A percentile compares a stretch with the other conserved stretches of the same genome.
phyloP scores from a whole-genome alignment of 2,797 vertebrate genomes.

The Parauchenoglanis ngamensis region DNA sequence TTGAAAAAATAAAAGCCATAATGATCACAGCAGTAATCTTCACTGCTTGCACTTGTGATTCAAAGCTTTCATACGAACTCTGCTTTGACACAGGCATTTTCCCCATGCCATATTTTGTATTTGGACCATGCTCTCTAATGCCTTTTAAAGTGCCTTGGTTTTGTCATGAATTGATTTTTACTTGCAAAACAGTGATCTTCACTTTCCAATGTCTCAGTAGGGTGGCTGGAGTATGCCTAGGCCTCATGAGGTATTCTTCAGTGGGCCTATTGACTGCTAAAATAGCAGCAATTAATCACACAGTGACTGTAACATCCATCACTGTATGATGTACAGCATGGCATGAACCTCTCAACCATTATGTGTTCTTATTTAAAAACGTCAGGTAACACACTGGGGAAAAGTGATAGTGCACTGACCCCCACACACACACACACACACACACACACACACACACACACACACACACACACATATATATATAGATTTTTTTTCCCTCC shows the following conservation, averaged over 20 bases:
- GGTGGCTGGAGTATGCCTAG: conserved; percentile 37
- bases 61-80: background rate
- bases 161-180: conserved; percentile 40
- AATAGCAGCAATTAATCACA: conserved; percentile 50
- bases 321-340: conserved; percentile 15
- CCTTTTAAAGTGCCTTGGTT: conserved; percentile 14
- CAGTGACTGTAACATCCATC: conserved; percentile 30
- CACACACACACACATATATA: too few species aligned
- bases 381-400: background rate
- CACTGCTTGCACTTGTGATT: background rate
- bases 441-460: too few species aligned
- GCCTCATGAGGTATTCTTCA: conserved; percentile 67
- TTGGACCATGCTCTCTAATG: background rate
- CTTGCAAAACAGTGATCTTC: conserved; percentile 33
- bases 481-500: background rate
- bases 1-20: background rate
- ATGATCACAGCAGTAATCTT: background rate
- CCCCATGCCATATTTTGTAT: background rate
- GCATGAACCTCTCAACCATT: background rate
- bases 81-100: too few species aligned
- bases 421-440: too few species aligned
- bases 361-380: conserved; percentile 13
- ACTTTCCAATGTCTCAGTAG: conserved; percentile 23
- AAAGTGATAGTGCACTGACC: background rate
- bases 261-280: conserved; percentile 72